Evolutionary conservation across 2,888 invertebrate species (phyloP), one percentile per base, ranked within the genome.

Genomic region (Tiphia femorata): DNA sequence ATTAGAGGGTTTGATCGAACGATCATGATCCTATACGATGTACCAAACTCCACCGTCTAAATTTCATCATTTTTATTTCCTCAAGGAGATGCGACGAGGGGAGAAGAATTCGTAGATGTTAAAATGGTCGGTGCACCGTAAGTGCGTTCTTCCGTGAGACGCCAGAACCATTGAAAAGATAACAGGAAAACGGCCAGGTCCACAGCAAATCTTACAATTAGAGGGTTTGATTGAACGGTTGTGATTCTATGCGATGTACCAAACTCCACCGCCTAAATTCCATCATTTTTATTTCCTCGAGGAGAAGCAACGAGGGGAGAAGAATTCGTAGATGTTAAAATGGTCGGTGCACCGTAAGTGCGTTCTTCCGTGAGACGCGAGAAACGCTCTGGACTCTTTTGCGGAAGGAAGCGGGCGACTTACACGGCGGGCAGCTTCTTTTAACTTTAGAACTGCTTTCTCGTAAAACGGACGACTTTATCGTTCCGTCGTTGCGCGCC

Each of bases 391-490:
- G 21, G 29, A 27, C 14, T 19, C 41, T 3, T n/a, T 21, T n/a
- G 41, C 50, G 8, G 19, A 43, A 19, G 16, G n/a, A 3, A 37
- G 19, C 6, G n/a, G n/a, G n/a, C n/a, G n/a, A n/a, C n/a, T 29
- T 43, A 43, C 29, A 40, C 30, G 41, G 20, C n/a, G 27, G 41
- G 12, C 42, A 23, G 47, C 47, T 44, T 53, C 52, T 46, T 60
- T 47, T 25, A 58, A 52, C 49, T 59, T 70, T 52, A 54, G 51
- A 71, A 67, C 60, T 58, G 61, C 65, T 66, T 51, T 57, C 64
- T 67, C 71, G 61, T 72, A 71, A 67, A n/a, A 67, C 62, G 58
- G 49, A 50, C 37, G 40, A 66, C 56, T 75, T 74, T 63, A 64
- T 70, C 63, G 65, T 42, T 37, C 41, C 44, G 35, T 23, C 46